Percentiles rank a stretch among this genome's conserved stretches.
These are phyloP conservation scores for Drosophila macrospina DNA, from an alignment of 2,888 invertebrate species.

Conservation along the genomic window DNA sequence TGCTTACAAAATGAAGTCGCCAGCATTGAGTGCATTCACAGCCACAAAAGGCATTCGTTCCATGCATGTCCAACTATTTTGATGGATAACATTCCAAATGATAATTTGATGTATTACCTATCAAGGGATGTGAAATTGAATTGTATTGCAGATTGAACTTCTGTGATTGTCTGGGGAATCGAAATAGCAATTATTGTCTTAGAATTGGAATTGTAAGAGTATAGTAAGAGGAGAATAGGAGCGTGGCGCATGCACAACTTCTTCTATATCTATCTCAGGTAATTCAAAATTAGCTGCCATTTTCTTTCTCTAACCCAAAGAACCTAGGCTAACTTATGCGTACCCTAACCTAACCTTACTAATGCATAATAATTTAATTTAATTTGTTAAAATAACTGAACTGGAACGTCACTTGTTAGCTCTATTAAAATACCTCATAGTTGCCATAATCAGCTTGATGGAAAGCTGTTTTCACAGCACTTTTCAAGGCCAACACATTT, in stretches of 20 bases:
- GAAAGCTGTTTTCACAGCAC: conserved; percentile 39
- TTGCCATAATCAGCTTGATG: conserved; percentile 1
- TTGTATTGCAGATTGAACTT: conserved; percentile 26
- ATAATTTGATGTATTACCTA: conserved; percentile 48
- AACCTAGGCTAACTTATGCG: conserved; percentile 3
- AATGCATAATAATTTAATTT: too few species aligned
- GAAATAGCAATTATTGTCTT: conserved; percentile 15
- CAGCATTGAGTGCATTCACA: conserved; percentile 10
- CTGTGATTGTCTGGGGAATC: conserved; percentile 10
- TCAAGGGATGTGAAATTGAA: conserved; percentile 44
- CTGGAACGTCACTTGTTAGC: neutral
- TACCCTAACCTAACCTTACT: conserved; percentile 6
- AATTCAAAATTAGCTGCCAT: too few species aligned
- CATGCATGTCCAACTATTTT: conserved; percentile 38
- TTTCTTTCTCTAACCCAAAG: too few species aligned
- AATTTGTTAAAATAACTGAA: neutral
- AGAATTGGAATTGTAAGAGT: conserved; percentile 3
- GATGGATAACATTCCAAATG: conserved; percentile 52
- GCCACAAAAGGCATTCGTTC: conserved; percentile 15
- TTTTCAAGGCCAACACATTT: conserved; percentile 37
- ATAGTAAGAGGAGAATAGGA: too few species aligned
- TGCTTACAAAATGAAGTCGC: conserved; percentile 38
- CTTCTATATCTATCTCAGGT: too few species aligned
- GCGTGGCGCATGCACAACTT: too few species aligned
- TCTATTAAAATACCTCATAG: conserved; percentile 5